Evolutionary conservation across 2,797 vertebrate species (phyloP).

Genomic region (Muraenolepis orangiensis): DNA sequence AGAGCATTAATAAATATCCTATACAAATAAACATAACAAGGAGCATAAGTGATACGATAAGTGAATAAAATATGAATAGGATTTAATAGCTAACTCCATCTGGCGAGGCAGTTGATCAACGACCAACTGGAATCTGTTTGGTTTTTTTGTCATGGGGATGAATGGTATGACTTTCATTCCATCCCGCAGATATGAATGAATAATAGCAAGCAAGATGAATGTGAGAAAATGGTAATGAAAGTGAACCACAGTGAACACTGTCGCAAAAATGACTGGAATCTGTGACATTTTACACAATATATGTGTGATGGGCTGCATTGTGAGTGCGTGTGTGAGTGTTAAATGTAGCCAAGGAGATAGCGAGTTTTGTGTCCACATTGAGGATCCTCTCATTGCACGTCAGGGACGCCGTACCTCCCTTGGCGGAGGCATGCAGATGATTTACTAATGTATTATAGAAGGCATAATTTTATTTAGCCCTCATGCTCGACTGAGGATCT

Average conservation of each 20-base stretch:
- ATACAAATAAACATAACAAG: not conserved
- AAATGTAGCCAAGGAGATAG: not conserved
- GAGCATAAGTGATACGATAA: not conserved
- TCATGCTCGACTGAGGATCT: not conserved
- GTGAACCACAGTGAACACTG: not conserved
- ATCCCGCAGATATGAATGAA: not conserved
- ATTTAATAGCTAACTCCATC: not conserved
- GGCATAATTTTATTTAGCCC: slow-evolving; percentile 15
- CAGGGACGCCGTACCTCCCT: not conserved
- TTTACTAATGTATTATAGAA: slow-evolving; percentile 3
- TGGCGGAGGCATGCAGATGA: slow-evolving; percentile 23
- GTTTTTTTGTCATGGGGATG: not conserved
- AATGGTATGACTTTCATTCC: not conserved
- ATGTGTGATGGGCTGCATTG: not conserved
- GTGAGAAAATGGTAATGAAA: not conserved
- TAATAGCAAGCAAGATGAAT: not conserved
- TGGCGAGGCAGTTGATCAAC: not conserved
- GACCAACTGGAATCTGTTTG: not conserved
- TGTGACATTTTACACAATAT: not conserved
- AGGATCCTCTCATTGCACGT: not conserved
- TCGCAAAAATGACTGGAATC: not conserved
- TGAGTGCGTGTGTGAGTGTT: not conserved
- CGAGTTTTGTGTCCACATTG: not conserved
- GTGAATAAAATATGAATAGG: not conserved
- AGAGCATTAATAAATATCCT: not conserved